A percentile compares a stretch with the other conserved stretches of the same genome.
These are phyloP conservation scores for Drosophila trichaetosa DNA, from an alignment of 2,888 invertebrate genomes.

Conservation along the genomic window DNA sequence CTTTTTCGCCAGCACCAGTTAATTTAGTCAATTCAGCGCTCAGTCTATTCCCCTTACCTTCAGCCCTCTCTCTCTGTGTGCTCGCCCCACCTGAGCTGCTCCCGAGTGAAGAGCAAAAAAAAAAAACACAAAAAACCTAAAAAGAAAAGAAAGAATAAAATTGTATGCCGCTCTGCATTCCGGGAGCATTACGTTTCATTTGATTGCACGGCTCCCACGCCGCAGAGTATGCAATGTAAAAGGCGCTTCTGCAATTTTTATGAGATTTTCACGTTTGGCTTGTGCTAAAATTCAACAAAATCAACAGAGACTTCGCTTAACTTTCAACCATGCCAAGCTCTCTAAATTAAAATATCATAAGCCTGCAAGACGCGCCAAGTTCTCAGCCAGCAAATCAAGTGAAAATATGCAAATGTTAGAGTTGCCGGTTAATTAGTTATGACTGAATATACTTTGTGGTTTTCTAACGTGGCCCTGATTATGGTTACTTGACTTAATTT, in stretches of 20 bases:
- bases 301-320: constrained; percentile 71
- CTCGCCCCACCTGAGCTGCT: constrained; percentile 21
- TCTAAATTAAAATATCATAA: constrained; percentile 70
- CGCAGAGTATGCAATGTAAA: constrained; percentile 42
- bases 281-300: constrained; percentile 58
- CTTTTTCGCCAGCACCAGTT: constrained; percentile 70
- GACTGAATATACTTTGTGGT: not conserved
- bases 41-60: not conserved
- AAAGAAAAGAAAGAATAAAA: constrained; percentile 12
- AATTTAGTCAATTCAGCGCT: constrained; percentile 78
- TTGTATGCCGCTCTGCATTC: constrained; percentile 47
- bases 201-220: constrained; percentile 37
- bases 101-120: constrained; percentile 9
- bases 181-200: constrained; percentile 69
- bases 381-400: constrained; percentile 3
- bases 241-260: constrained; percentile 52
- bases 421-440: not conserved
- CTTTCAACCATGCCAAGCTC: constrained; percentile 37
- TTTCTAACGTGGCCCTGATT: not conserved
- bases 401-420: not conserved
- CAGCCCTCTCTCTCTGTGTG: not conserved
- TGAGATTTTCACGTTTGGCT: constrained; percentile 49
- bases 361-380: constrained; percentile 1
- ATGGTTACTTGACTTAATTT: not conserved
- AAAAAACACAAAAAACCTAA: not conserved